phyloP scores from a whole-genome alignment of 2,888 invertebrate species.

The Limnephilus rhombicus region DNA sequence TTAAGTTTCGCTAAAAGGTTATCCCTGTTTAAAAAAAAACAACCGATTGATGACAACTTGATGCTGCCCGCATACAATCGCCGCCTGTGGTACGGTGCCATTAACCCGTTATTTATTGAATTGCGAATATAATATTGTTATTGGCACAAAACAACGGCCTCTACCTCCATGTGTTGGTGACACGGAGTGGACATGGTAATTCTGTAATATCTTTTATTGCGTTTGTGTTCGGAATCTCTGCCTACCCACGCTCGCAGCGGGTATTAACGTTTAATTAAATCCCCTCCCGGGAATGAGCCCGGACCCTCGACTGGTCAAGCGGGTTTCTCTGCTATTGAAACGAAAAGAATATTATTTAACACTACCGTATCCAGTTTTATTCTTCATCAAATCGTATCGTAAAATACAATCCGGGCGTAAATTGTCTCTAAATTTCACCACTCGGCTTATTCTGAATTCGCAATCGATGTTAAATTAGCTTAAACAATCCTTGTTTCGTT shows the following conservation, averaged over 20 bases:
- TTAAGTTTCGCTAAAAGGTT: too few relatives aligned
- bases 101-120: constrained; percentile 2
- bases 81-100: not conserved
- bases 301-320: constrained; percentile 38
- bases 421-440: constrained; percentile 37
- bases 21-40: too few relatives aligned
- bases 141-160: constrained; percentile 29
- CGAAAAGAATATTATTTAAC: constrained; percentile 53
- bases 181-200: not conserved
- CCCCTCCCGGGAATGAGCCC: not conserved
- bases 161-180: constrained; percentile 23
- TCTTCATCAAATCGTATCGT: constrained; percentile 57
- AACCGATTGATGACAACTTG: not conserved
- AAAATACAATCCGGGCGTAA: constrained; percentile 53
- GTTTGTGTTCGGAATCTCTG: constrained; percentile 36
- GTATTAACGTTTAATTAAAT: constrained; percentile 62
- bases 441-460: not conserved
- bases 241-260: constrained; percentile 58
- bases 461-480: not conserved
- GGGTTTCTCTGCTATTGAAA: constrained; percentile 43
- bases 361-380: constrained; percentile 59
- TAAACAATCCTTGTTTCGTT: not conserved
- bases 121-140: not conserved
- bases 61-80: not conserved
- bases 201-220: constrained; percentile 31